Evolutionary conservation across 2,113 vertebrate genomes (phyloP), one percentile per base, ranked within the genome.

Genomic region (Hystrix brachyura): DNA sequence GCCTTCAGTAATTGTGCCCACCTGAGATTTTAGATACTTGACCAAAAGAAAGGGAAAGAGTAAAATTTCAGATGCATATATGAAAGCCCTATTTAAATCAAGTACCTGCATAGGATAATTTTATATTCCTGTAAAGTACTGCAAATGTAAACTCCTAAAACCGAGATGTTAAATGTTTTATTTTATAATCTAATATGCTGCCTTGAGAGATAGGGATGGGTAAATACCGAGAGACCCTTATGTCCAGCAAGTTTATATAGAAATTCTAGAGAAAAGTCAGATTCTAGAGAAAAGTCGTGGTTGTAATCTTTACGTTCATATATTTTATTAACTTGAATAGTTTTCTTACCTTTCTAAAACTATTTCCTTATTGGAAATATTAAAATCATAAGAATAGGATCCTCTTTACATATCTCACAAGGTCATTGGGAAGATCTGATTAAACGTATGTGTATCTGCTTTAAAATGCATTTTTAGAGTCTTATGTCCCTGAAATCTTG

Each of bases 331-430:
- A 38, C 29, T 62, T 59, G 25, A 71, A 76, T 48, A 92, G 15
- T 38, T 92, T 87, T 80, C 23, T 80, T 62, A 62, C 23, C 25
- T 92, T 87, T 48, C 8, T 76, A 10, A 85, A 76, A 0, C 1
- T 55, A 3, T 91, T 96, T 95, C 62, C 14, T 85, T 71, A 27
- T 65, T 91, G 80, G 64, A 72, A 51, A 74, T 90, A 89, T 12
- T 78, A 38, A 19, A 23, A 55, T 87, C 78, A 53, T 71, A 81
- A 81, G 53, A 82, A 64, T 46, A 80, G 53, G 19, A 18, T 84
- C 19, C 43, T 38, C 5, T 82, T 8, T 90, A 57, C 23, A 7
- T 76, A 19, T 67, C 43, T 95, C 38, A 51, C 13, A 67, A 27
- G 17, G 9, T 53, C 86, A 18, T 43, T 87, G 7, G 19, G 29